Base-by-base conservation (phyloP, 2,797 vertebrate species). In the Alauda arvensis region DNA sequence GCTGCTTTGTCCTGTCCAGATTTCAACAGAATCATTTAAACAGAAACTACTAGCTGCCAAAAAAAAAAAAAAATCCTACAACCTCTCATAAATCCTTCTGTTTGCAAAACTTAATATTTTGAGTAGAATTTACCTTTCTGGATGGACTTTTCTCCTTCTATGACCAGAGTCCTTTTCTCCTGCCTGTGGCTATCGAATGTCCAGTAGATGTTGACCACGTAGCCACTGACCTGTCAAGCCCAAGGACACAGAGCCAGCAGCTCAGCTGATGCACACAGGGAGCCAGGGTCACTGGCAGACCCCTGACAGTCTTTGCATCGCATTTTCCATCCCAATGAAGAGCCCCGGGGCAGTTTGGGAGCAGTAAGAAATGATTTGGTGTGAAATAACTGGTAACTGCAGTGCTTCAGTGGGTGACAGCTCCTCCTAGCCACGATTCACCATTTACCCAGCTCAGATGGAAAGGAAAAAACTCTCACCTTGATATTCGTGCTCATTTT, bases 151-250 rank as follows among this genome's bases (percentile, higher is more conserved):
- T 89, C 95, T 57, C 96, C 97, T 26, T 85, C 94, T 57, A 98
- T 95, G 1, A 90, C 96, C 94, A 98, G 96, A 85, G 98, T 98
- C 87, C 83, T 97, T 95, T 96, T 98, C 89, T 99, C 99, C 91
- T 98, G 99, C 72, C 98, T 96, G 78, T 99, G 99, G 29, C 96
- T 93, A 85, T 99, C 98, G 25, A 99, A 99, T 31, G 98, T 97
- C 99, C 99, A 99, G 87, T 97, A 99, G 87, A 99, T 95, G 59
- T 98, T 96, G 85, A 99, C 98, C 11, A 98, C 71, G 5, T 98
- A 99, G 77, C 98, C 97, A 19, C 96, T 97, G 89, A 98, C 98
- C 98, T 99, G 92, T n/a, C 85, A 57, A 63, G 85, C 39, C 84
- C 49, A 93, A 85, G 57, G 88, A 25, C 72, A 89, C 69, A 53